Evolutionary conservation across 2,888 invertebrate species (phyloP).

Genomic region (Dorcus parallelipipedus): DNA sequence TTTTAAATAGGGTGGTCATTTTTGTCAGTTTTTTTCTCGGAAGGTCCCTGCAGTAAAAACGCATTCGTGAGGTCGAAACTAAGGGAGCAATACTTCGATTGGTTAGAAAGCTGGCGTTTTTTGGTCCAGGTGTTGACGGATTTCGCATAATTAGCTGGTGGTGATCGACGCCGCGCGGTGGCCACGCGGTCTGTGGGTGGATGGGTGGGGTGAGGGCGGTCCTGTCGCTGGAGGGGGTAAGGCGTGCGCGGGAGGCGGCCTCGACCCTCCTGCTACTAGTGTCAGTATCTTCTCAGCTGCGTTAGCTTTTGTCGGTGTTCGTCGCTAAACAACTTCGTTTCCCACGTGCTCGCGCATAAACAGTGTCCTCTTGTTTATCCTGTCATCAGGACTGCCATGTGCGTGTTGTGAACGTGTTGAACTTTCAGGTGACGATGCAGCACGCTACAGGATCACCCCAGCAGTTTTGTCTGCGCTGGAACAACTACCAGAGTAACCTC

Average conservation of each 20-base stretch:
- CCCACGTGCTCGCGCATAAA: constrained; percentile 37
- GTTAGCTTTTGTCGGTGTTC: constrained; percentile 28
- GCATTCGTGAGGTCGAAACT: too few relatives aligned
- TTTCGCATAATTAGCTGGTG: constrained; percentile 45
- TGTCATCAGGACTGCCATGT: constrained; percentile 27
- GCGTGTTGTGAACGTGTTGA: constrained; percentile 34
- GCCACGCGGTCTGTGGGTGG: constrained; percentile 47
- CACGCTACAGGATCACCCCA: constrained; percentile 62
- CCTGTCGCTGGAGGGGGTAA: constrained; percentile 41
- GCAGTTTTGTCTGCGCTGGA: constrained; percentile 90
- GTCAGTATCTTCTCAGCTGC: constrained; percentile 37
- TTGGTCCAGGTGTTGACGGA: constrained; percentile 43
- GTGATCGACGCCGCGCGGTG: constrained; percentile 43
- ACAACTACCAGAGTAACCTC: constrained; percentile 87
- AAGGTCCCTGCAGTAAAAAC: too few relatives aligned
- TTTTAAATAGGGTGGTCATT: too few relatives aligned
- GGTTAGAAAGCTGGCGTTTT: not conserved
- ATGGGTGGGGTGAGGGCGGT: constrained; percentile 47
- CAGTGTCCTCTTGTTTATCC: constrained; percentile 21
- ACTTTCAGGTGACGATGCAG: constrained; percentile 48
- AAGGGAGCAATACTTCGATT: too few relatives aligned
- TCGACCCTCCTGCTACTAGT: constrained; percentile 42
- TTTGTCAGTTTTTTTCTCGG: too few relatives aligned
- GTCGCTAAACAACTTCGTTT: constrained; percentile 21
- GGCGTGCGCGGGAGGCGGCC: constrained; percentile 48